Conservation (phyloP, 1,140 invertebrate species). For the Oncopodura yosiiana region DNA sequence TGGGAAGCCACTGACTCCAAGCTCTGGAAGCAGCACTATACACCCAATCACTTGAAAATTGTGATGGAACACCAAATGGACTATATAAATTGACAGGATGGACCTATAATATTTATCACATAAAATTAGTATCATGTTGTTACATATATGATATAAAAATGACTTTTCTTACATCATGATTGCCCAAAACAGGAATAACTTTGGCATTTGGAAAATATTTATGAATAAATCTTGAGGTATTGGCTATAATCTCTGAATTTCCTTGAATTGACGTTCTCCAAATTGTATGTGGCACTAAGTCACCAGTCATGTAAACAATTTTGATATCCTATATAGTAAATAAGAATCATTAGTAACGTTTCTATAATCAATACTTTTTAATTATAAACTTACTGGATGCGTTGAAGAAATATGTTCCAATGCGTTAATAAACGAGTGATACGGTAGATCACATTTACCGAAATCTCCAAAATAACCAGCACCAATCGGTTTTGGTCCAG, state of each 20-base stretch:
- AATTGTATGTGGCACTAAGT: conserved; percentile 55
- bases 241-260: conserved; percentile 43
- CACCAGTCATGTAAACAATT: conserved; percentile 56
- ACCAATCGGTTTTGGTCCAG: conserved; percentile 18
- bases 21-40: conserved; percentile 39
- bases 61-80: conserved; percentile 26
- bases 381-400: conserved; percentile 34
- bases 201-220: conserved; percentile 48
- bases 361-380: background rate
- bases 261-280: conserved; percentile 50
- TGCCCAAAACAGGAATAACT: conserved; percentile 52
- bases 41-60: conserved; percentile 38
- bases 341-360: background rate
- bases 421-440: conserved; percentile 42
- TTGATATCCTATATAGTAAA: conserved; percentile 43
- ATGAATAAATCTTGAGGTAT: conserved; percentile 42
- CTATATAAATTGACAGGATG: conserved; percentile 48
- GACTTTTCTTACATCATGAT: conserved; percentile 56
- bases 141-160: conserved; percentile 46
- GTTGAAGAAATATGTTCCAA: conserved; percentile 41
- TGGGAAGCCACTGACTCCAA: conserved; percentile 40
- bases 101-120: too few species aligned
- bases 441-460: conserved; percentile 43
- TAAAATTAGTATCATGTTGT: background rate
- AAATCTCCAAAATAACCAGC: conserved; percentile 44